phyloP scores from a whole-genome alignment of 1,140 invertebrate genomes.

The Temnothorax curvispinosus region DNA sequence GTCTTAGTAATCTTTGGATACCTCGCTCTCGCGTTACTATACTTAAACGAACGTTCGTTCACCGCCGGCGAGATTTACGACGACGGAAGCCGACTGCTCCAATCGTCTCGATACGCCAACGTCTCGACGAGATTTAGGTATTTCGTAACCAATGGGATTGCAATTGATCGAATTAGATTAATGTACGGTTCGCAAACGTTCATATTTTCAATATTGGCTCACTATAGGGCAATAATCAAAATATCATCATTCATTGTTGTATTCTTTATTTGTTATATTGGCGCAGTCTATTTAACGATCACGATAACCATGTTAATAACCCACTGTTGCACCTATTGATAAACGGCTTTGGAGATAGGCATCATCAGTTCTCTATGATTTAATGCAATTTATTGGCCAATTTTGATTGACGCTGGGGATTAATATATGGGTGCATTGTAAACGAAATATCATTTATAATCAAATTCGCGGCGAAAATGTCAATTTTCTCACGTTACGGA shows the following conservation, averaged over 20 bases:
- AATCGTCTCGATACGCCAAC: background rate
- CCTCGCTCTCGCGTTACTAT: constrained; percentile 50
- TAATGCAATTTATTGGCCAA: constrained; percentile 7
- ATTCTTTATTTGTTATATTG: constrained; percentile 5
- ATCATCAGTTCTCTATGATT: background rate
- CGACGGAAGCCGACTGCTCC: background rate
- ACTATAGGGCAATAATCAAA: background rate
- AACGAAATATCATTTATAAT: constrained; percentile 32
- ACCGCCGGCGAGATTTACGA: constrained; percentile 40
- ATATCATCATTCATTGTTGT: constrained; percentile 6
- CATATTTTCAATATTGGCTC: background rate
- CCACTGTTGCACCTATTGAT: background rate
- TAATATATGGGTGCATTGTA: constrained; percentile 5
- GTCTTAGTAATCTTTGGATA: constrained; percentile 62
- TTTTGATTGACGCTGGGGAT: constrained; percentile 30
- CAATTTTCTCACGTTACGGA: constrained; percentile 54
- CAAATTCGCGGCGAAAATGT: constrained; percentile 33
- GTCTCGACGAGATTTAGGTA: constrained; percentile 28
- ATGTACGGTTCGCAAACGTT: background rate
- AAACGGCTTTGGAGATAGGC: background rate
- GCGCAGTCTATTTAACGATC: background rate
- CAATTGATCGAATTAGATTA: background rate
- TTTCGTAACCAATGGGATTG: constrained; percentile 7
- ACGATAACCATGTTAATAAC: constrained; percentile 24
- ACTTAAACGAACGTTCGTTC: constrained; percentile 60